Percentiles rank a stretch among this genome's conserved stretches.
Evolutionary conservation across 2,888 invertebrate genomes (phyloP).

Genomic region (Strigamia maritima): DNA sequence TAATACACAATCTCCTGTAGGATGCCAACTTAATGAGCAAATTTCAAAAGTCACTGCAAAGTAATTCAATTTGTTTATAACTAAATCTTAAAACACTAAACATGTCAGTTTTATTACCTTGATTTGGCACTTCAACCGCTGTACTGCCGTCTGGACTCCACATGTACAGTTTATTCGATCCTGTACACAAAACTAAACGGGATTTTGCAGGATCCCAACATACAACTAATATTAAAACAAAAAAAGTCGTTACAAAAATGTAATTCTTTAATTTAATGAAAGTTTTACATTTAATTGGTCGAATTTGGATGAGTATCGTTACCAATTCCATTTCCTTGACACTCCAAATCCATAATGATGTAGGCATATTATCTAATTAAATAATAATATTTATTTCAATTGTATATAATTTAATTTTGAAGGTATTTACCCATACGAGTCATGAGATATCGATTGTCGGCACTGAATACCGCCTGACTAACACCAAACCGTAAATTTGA

Average conservation of each 20-base stretch:
- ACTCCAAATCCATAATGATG: conserved; percentile 54
- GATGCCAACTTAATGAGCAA: background rate
- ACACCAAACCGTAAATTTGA: conserved; percentile 52
- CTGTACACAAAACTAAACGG: conserved; percentile 53
- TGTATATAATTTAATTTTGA: background rate
- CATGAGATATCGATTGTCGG: conserved; percentile 51
- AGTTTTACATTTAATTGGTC: conserved; percentile 50
- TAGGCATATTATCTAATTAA: conserved; percentile 50
- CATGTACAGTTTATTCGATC: conserved; percentile 53
- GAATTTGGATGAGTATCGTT: conserved; percentile 51
- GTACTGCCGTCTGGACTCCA: conserved; percentile 50
- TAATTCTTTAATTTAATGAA: background rate
- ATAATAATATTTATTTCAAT: background rate
- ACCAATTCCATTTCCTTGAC: conserved; percentile 48
- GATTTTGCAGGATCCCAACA: conserved; percentile 52
- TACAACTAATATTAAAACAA: conserved; percentile 46
- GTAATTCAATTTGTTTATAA: background rate
- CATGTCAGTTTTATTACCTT: background rate
- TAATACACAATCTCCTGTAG: background rate
- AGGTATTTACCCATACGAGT: conserved; percentile 47
- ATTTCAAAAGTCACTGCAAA: conserved; percentile 35
- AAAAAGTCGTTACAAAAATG: background rate
- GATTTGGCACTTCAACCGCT: conserved; percentile 33
- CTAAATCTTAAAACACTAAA: background rate
- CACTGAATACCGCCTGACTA: conserved; percentile 50